Base-by-base conservation (phyloP, 1,140 invertebrate species). In the Caenorhabditis tropicalis region DNA sequence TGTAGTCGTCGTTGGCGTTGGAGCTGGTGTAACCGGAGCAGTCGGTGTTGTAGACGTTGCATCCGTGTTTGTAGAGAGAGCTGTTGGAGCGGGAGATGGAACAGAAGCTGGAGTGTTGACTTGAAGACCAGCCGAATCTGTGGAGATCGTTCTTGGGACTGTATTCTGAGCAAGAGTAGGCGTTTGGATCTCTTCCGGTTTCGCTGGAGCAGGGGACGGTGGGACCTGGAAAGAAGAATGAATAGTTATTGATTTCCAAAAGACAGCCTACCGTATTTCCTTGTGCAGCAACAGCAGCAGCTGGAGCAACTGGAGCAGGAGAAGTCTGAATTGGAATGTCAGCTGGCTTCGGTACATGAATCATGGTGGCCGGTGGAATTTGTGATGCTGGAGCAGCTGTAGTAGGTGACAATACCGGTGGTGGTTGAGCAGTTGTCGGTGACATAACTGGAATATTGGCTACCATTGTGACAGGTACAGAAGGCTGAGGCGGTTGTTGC, bases 21-120 rank as follows among this genome's bases (percentile, higher is more conserved):
- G 53, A 4, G 79, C 87, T 39, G 74, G 27, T 16, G 87, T 48
- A 10, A 82, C 60, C 70, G 85, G 60, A 21, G 24, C 74, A 27
- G 86, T 39, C 27, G 83, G 36, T 39, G 70, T 60, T n/a, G 46
- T 79, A 83, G 81, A 80, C 7, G 29, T 19, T 19, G 19, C 29
- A 10, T 33, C 31, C 33, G 29, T 7, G 16, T 4, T 27, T 15
- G 15, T 27, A 4, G 58, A 65, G 16, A n/a, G 56, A 58, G 16
- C 58, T 16, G 5, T 19, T 27, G 36, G 65, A 33, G 65, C 12
- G 2, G 65, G 65, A 2, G 65, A 74, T 7, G 65, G 36, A 19
- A 74, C n/a, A 24, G 36, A 39, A 24, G 65, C 65, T 12, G 65
- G 65, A 24, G 65, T 74, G n/a, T 39, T 74, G 36, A 74, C 36